Evolutionary conservation across 2,888 invertebrate genomes (phyloP).

Genomic region (Aphodius granarius): DNA sequence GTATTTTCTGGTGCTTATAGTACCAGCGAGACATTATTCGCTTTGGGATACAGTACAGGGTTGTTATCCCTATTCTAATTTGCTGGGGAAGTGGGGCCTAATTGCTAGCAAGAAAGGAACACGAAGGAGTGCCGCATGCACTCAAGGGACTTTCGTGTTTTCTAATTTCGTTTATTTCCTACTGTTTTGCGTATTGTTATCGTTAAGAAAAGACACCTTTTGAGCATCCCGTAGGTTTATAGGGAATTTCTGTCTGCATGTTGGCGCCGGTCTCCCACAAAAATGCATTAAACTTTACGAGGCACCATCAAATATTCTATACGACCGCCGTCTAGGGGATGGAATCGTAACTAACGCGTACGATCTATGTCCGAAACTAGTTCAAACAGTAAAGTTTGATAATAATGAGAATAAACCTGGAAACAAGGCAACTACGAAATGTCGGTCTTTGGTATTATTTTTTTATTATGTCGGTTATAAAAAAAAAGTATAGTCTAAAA

Average conservation of each 20-base stretch:
- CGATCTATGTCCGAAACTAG: not conserved
- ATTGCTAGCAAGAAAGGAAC: no score
- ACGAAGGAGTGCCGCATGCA: no score
- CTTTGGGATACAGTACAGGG: no score
- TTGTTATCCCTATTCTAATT: no score
- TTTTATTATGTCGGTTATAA: not conserved
- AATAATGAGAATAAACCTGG: not conserved
- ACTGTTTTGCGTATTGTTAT: no score
- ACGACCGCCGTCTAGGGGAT: not conserved
- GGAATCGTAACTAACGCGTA: not conserved
- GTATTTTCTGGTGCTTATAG: no score
- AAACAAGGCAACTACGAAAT: not conserved
- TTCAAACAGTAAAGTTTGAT: not conserved
- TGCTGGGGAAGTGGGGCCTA: no score
- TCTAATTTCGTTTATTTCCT: no score
- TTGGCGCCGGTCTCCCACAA: not conserved
- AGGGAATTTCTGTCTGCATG: not conserved
- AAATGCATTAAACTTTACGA: not conserved
- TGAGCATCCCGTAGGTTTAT: not conserved
- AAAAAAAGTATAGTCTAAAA: no score
- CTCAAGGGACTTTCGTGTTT: no score
- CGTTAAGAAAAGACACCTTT: no score
- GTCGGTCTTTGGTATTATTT: not conserved
- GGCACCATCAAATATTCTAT: not conserved
- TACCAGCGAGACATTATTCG: no score